phyloP scores from a whole-genome alignment of 1,140 invertebrate species.

The Drosophila rhopaloa region DNA sequence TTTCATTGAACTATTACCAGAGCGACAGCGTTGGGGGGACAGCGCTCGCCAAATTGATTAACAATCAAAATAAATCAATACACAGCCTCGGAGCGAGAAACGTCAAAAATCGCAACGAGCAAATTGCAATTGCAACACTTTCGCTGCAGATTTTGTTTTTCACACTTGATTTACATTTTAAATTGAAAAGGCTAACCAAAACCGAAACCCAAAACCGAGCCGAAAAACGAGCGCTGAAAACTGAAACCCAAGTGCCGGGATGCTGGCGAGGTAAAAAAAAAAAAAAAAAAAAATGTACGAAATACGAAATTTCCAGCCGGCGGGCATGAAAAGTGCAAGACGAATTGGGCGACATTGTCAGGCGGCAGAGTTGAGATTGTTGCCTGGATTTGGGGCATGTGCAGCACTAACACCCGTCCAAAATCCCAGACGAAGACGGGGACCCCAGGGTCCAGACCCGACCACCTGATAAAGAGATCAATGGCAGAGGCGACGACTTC shows the following conservation, averaged over 20 bases:
- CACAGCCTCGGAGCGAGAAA: slow-evolving; percentile 73
- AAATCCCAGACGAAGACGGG: slow-evolving; percentile 21
- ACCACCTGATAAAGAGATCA: slow-evolving; percentile 71
- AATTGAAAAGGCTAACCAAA: slow-evolving; percentile 76
- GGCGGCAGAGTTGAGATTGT: slow-evolving; percentile 47
- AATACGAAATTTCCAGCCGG: slow-evolving; percentile 57
- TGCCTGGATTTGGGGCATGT: slow-evolving; percentile 68
- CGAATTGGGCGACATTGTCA: slow-evolving; percentile 81
- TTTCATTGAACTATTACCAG: slow-evolving; percentile 78
- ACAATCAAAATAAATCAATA: slow-evolving; percentile 82
- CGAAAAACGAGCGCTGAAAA: slow-evolving; percentile 39
- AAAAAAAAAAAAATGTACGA: background rate
- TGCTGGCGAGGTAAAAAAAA: slow-evolving; percentile 8
- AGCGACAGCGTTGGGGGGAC: slow-evolving; percentile 50
- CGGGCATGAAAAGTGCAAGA: slow-evolving; percentile 79
- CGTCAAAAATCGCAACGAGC: slow-evolving; percentile 79
- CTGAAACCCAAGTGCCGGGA: slow-evolving; percentile 15
- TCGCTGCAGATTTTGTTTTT: slow-evolving; percentile 78
- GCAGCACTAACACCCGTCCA: slow-evolving; percentile 23
- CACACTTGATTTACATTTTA: slow-evolving; percentile 83
- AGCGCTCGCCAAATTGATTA: slow-evolving; percentile 75
- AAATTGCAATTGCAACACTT: slow-evolving; percentile 83
- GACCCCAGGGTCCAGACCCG: slow-evolving; percentile 31
- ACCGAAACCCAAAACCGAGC: slow-evolving; percentile 50
- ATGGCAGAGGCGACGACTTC: slow-evolving; percentile 56